Evolutionary conservation across 2,113 vertebrate genomes (phyloP), one percentile per base, ranked within the genome.

Genomic region (Montifringilla adamsi): DNA sequence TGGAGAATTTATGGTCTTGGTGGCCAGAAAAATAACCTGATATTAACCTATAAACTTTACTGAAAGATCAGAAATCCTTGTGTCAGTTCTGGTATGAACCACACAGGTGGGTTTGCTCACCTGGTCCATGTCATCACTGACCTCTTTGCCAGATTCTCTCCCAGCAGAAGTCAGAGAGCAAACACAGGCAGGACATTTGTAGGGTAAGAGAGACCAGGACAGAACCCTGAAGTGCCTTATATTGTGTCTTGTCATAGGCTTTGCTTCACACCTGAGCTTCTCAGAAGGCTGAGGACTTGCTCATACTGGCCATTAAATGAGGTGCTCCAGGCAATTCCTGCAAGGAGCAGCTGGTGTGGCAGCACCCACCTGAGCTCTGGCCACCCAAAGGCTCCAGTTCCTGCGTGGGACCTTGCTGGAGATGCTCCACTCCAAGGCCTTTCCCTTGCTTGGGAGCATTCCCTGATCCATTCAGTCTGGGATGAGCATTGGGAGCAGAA

Each of bases 241-340:
- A 1, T 13, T 46, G 44, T 33, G 7, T 50, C 24, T 59, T 67
- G 18, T 52, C 0, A 0, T 3, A 30, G 26, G 0, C 43, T 87
- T 91, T 68, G 68, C 30, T 66, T 64, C 11, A 12, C 0, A 33
- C 37, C 41, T 58, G 58, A 83, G 39, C 67, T 72, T 15, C 53
- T 41, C 27, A 60, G 79, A 35, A 68, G 39, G 39, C 85, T 27
- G 33, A 68, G 87, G 27, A 83, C 41, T 73, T 84, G 75, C 73
- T 86, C 24, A 3, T 43, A 3, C 39, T 79, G 66, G 21, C 46
- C 66, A 20, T 26, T 52, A 50, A 63, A 66, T 56, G 70, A 22
- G 73, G 62, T 6, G 7, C n/a, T 69, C 60, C 22, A 56, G 74
- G 79, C 56, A 55, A 3, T 21, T 15, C 50, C 70, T 47, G 46